A percentile compares a stretch with the other conserved stretches of the same genome.
These are phyloP conservation scores for Amblyraja radiata DNA, from an alignment of 2,797 vertebrate genomes.

Conservation along the genomic window DNA sequence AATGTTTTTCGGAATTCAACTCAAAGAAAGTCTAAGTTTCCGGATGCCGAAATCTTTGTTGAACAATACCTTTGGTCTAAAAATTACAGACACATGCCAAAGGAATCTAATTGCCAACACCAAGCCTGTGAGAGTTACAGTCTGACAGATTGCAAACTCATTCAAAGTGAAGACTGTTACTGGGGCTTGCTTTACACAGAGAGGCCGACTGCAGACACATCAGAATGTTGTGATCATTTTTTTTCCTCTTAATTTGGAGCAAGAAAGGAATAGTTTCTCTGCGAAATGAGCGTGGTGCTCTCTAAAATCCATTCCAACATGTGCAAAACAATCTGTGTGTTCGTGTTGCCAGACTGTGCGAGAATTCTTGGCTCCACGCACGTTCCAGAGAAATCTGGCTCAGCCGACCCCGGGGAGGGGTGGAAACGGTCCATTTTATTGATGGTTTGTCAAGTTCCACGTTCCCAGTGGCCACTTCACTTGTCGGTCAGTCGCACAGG, in stretches of 20 bases:
- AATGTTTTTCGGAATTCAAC: not conserved
- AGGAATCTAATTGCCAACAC: not conserved
- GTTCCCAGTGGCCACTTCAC: not conserved
- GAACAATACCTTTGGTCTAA: not conserved
- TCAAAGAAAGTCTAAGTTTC: not conserved
- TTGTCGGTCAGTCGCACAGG: no score
- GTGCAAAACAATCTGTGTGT: not conserved
- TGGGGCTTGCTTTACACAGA: not conserved
- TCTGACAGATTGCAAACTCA: conserved; percentile 6
- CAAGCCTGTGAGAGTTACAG: not conserved
- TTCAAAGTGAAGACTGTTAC: not conserved
- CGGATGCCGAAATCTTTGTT: not conserved
- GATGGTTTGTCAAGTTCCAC: not conserved
- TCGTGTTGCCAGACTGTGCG: not conserved
- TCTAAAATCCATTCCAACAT: not conserved
- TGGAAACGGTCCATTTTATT: not conserved
- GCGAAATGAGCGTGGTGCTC: not conserved
- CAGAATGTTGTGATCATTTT: not conserved
- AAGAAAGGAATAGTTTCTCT: not conserved
- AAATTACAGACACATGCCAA: not conserved
- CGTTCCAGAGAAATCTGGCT: not conserved
- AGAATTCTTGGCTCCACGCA: not conserved
- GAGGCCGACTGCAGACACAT: not conserved
- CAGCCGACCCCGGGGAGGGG: not conserved
- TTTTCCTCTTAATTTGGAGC: not conserved